A percentile compares a stretch with the other conserved stretches of the same genome.
phyloP scores from a whole-genome alignment of 2,888 invertebrate genomes.

The Cryptops parisi region DNA sequence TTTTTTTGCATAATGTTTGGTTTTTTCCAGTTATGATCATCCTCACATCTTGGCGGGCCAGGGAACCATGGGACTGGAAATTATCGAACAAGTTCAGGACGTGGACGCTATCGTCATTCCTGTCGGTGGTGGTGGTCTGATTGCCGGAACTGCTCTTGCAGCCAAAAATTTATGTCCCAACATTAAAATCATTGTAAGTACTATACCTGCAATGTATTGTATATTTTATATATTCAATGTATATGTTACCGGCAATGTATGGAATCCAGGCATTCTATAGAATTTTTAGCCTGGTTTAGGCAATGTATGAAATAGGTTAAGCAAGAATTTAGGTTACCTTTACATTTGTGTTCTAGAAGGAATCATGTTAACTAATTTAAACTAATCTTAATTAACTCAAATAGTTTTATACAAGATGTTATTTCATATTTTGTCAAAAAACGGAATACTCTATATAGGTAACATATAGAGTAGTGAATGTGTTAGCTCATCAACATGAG shows the following conservation, averaged over 20 bases:
- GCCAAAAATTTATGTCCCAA: slow-evolving; percentile 70
- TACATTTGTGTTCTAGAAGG: no score
- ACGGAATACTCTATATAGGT: no score
- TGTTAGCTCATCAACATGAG: background rate
- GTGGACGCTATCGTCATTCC: slow-evolving; percentile 83
- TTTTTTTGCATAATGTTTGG: background rate
- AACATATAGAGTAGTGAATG: no score
- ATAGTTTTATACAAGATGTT: no score
- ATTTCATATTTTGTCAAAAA: no score
- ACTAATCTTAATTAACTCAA: no score
- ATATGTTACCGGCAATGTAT: no score
- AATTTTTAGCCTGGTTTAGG: no score
- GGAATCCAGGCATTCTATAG: no score
- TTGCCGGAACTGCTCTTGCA: slow-evolving; percentile 81
- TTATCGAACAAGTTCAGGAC: slow-evolving; percentile 72
- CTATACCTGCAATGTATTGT: background rate
- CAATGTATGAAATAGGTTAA: no score
- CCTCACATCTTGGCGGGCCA: slow-evolving; percentile 91
- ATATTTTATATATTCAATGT: slow-evolving; percentile 2
- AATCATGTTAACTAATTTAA: no score
- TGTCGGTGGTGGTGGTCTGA: slow-evolving; percentile 83
- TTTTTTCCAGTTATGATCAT: slow-evolving; percentile 63
- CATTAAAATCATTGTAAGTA: slow-evolving; percentile 69
- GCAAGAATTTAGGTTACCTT: no score
- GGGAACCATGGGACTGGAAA: slow-evolving; percentile 85